These are phyloP conservation scores for Nemopilema nomurai DNA, from an alignment of 30 jellyfish, hydroid and myxozoan genomes.

Conservation along the genomic window DNA sequence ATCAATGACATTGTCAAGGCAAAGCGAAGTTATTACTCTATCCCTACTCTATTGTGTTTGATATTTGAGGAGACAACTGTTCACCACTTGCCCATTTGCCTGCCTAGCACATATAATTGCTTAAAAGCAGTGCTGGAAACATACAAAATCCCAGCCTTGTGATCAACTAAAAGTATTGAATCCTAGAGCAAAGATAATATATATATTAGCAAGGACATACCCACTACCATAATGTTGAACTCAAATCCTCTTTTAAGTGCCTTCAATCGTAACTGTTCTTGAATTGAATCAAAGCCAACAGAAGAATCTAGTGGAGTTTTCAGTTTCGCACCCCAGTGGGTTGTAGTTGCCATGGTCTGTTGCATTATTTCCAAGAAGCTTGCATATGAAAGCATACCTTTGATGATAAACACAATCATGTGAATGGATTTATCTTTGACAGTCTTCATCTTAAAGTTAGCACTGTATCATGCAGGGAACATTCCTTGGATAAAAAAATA, in stretches of 20 bases:
- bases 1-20: no score
- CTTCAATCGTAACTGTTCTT: slow-evolving; percentile 90
- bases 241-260: slow-evolving; percentile 93
- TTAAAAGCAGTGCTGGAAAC: no score
- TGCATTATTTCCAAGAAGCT: slow-evolving; percentile 89
- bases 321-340: slow-evolving; percentile 97
- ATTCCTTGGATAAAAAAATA: background rate
- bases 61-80: no score
- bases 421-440: no score
- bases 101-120: no score
- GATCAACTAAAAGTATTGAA: background rate
- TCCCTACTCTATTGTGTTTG: no score
- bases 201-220: slow-evolving; percentile 40
- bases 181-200: background rate
- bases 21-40: no score
- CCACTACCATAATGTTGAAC: slow-evolving; percentile 94
- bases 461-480: no score
- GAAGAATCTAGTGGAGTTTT: slow-evolving; percentile 93
- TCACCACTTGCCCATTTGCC: no score
- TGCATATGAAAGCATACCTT: slow-evolving; percentile 91
- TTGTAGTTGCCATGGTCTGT: slow-evolving; percentile 95
- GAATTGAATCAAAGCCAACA: slow-evolving; percentile 96
- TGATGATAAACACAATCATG: background rate
- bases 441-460: no score
- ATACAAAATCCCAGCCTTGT: no score